Percentiles rank a stretch among this genome's conserved stretches.
Evolutionary conservation across 2,888 invertebrate genomes (phyloP).

Genomic region (Dendrolimus houi): DNA sequence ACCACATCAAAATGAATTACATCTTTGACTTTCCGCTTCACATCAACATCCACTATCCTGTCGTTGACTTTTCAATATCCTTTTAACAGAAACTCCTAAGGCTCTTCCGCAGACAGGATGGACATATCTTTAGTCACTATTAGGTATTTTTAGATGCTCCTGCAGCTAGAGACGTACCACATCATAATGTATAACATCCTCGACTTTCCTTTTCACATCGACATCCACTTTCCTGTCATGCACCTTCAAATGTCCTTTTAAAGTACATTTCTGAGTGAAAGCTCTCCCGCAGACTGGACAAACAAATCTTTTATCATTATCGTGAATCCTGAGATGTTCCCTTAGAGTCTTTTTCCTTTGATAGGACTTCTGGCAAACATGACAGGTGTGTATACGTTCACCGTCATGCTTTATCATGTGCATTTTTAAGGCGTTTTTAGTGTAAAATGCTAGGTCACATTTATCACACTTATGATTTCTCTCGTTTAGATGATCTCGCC

Average conservation of each 20-base stretch:
- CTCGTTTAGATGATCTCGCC: constrained; percentile 62
- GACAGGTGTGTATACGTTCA: constrained; percentile 62
- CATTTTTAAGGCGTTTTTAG: constrained; percentile 71
- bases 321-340: constrained; percentile 35
- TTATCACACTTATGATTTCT: constrained; percentile 67
- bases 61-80: constrained; percentile 22
- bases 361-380: constrained; percentile 40
- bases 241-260: constrained; percentile 28
- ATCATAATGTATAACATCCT: neutral
- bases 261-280: constrained; percentile 37
- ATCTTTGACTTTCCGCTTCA: neutral
- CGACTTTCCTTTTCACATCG: constrained; percentile 2
- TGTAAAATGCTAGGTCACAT: constrained; percentile 71
- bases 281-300: constrained; percentile 26
- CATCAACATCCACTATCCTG: constrained; percentile 10
- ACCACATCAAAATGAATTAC: too few relatives aligned
- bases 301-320: constrained; percentile 25
- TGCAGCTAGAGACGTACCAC: neutral
- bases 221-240: constrained; percentile 9
- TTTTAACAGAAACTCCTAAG: constrained; percentile 31
- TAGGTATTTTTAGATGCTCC: constrained; percentile 35
- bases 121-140: constrained; percentile 24
- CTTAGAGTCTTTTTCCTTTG: constrained; percentile 22
- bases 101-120: constrained; percentile 26
- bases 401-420: constrained; percentile 76